Evolutionary conservation across 2,888 invertebrate species (phyloP).

Genomic region (Ectobius pallidus): DNA sequence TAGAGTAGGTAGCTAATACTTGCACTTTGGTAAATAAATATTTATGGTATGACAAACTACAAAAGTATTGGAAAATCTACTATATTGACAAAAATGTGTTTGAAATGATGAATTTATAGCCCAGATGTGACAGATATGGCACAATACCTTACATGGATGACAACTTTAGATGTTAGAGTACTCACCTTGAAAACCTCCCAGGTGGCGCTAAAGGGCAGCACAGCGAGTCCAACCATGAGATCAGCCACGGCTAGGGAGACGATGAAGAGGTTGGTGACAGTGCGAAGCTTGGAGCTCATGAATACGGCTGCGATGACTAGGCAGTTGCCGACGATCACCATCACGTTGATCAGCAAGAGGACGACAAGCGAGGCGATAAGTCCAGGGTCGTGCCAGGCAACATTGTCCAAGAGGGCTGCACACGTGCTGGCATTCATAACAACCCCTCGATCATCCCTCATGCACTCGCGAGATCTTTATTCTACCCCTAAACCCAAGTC

Average conservation of each 20-base stretch:
- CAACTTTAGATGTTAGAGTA: too few species aligned
- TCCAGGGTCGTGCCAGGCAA: slow-evolving; percentile 81
- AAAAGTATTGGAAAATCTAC: too few species aligned
- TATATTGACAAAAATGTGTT: too few species aligned
- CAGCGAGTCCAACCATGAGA: slow-evolving; percentile 91
- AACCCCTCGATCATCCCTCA: slow-evolving; percentile 49
- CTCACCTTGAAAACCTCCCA: slow-evolving; percentile 89
- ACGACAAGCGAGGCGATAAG: slow-evolving; percentile 78
- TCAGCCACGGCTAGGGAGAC: slow-evolving; percentile 96
- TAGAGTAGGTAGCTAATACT: too few species aligned
- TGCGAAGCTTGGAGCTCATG: slow-evolving; percentile 88
- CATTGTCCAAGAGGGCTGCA: slow-evolving; percentile 75
- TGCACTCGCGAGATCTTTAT: background rate
- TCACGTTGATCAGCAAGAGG: slow-evolving; percentile 82
- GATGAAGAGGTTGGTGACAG: slow-evolving; percentile 96
- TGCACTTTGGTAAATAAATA: too few species aligned
- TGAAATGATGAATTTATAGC: too few species aligned
- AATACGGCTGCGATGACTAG: slow-evolving; percentile 92
- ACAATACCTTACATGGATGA: too few species aligned
- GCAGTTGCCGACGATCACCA: slow-evolving; percentile 90
- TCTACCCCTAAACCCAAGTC: background rate
- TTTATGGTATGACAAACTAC: too few species aligned
- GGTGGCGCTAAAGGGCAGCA: slow-evolving; percentile 94
- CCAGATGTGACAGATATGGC: too few species aligned
- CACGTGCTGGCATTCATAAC: slow-evolving; percentile 79